These are phyloP conservation scores for Toxostoma redivivum DNA, from an alignment of 2,113 vertebrate genomes.

Conservation along the genomic window DNA sequence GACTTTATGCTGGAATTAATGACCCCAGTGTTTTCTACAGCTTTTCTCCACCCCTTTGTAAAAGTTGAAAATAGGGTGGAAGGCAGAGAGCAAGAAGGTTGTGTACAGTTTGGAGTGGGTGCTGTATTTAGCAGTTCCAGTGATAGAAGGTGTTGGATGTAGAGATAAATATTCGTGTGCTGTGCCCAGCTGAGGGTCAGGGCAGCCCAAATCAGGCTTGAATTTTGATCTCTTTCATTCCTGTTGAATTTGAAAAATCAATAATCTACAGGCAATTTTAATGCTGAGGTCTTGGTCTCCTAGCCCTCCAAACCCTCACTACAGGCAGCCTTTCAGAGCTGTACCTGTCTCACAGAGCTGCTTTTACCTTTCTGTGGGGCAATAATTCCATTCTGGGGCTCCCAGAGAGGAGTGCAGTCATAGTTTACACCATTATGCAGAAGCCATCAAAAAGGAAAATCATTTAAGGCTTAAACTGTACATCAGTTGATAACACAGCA, in stretches of 20 bases:
- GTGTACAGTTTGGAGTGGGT: not conserved
- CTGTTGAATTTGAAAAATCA: not conserved
- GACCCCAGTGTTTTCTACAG: not conserved
- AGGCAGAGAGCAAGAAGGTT: not conserved
- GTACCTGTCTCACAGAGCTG: not conserved
- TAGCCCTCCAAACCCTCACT: not conserved
- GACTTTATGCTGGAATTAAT: not conserved
- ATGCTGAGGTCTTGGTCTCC: not conserved
- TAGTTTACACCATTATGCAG: not conserved
- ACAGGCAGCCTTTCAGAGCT: not conserved
- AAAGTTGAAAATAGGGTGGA: not conserved
- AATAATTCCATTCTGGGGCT: not conserved
- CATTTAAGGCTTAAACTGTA: not conserved
- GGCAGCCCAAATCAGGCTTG: not conserved
- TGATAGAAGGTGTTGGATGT: not conserved
- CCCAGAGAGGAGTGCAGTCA: not conserved
- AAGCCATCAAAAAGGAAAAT: not conserved
- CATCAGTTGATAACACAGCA: not conserved
- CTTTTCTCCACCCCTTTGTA: not conserved
- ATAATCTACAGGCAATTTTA: not conserved
- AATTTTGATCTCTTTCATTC: not conserved
- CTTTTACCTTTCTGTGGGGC: not conserved
- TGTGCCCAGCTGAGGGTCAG: not conserved
- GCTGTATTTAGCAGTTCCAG: not conserved
- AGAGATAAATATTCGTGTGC: fast-evolving